Conservation (phyloP, 2,888 invertebrate genomes). For the Caenorhabditis parvicauda region DNA sequence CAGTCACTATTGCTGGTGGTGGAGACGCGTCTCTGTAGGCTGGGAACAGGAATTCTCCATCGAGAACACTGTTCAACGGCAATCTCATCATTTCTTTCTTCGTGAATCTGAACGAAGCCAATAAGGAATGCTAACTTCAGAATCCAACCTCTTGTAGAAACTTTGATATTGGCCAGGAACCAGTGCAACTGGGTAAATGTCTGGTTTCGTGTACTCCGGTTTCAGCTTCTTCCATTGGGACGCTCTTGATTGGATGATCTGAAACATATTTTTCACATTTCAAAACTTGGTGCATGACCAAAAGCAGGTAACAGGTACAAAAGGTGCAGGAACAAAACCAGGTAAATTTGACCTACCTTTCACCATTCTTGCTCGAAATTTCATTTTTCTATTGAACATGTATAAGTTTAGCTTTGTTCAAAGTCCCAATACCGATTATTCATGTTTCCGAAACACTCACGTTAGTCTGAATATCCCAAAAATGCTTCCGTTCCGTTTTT, state of each 20-base stretch:
- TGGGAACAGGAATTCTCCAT: constrained; percentile 65
- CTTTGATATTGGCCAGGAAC: constrained; percentile 95
- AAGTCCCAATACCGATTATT: not conserved
- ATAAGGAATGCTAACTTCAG: not conserved
- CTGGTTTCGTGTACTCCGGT: constrained; percentile 23
- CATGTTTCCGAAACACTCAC: constrained; percentile 1
- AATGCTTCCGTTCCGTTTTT: not conserved
- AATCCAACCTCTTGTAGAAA: constrained; percentile 73
- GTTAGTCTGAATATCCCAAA: not conserved
- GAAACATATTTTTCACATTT: constrained; percentile 1
- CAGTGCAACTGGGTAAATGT: constrained; percentile 81
- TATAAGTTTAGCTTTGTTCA: no score
- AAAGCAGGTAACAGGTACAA: no score
- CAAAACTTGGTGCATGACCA: no score
- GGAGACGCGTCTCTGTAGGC: constrained; percentile 47
- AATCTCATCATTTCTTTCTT: constrained; percentile 83
- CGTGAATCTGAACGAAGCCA: constrained; percentile 69
- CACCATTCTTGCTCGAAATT: constrained; percentile 78
- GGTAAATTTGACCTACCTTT: constrained; percentile 71
- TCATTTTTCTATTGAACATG: no score
- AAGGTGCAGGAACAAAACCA: not conserved
- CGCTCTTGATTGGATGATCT: constrained; percentile 44
- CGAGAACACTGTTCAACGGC: constrained; percentile 85
- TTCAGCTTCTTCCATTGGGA: constrained; percentile 29
- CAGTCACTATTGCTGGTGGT: constrained; percentile 45